These are phyloP conservation scores for Leiothrix lutea DNA, from an alignment of 2,113 vertebrate genomes.

Conservation along the genomic window DNA sequence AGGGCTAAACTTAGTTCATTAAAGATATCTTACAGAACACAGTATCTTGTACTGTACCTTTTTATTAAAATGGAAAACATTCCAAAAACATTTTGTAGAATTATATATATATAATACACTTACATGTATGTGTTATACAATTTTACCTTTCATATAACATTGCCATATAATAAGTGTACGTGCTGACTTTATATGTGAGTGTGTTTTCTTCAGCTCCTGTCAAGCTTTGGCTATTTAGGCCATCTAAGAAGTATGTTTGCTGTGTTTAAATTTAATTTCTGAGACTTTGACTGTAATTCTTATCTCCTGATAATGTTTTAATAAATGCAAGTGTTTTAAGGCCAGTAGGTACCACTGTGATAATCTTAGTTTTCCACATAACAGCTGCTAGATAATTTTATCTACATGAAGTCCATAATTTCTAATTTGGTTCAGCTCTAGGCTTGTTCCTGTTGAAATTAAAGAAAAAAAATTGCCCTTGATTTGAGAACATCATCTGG, in stretches of 20 bases:
- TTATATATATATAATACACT: background rate
- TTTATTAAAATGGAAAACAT: background rate
- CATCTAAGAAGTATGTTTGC: background rate
- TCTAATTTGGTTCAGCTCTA: slow-evolving; percentile 25
- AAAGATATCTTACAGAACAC: background rate
- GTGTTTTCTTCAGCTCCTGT: background rate
- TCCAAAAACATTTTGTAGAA: background rate
- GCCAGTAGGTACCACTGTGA: background rate
- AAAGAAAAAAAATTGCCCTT: background rate
- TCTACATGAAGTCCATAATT: slow-evolving; percentile 7
- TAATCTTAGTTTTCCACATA: background rate
- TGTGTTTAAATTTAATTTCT: slow-evolving; percentile 7
- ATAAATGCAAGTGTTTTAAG: slow-evolving; percentile 34
- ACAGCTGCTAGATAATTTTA: slow-evolving; percentile 6
- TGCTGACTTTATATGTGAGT: background rate
- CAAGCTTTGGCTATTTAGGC: background rate
- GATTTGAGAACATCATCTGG: background rate
- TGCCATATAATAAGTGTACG: background rate
- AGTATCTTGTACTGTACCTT: background rate
- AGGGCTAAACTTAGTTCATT: background rate
- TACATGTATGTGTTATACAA: background rate
- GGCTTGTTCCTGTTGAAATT: slow-evolving; percentile 28
- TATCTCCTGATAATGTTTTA: slow-evolving; percentile 18
- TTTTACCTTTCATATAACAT: background rate
- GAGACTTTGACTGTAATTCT: background rate